Conservation (phyloP, 2,797 vertebrate species). For the Mallotus villosus region DNA sequence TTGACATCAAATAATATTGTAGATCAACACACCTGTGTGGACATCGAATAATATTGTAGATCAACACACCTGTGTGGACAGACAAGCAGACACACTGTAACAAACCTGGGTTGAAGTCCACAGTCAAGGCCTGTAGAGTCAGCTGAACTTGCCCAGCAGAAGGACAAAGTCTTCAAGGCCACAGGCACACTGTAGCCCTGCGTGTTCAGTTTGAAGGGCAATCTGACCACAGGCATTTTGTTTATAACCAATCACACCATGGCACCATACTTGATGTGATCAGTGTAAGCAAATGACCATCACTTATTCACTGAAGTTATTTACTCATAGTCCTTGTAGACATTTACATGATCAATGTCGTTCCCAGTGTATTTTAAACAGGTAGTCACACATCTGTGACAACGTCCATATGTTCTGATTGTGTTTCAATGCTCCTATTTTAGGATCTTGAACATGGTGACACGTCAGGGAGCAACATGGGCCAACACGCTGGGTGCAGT, state of each 20-base stretch:
- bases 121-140: background rate
- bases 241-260: background rate
- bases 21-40: constrained; percentile 40
- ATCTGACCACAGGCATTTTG: background rate
- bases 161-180: constrained; percentile 22
- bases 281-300: background rate
- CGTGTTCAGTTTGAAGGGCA: background rate
- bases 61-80: constrained; percentile 41
- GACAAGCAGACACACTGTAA: background rate
- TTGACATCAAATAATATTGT: constrained; percentile 12
- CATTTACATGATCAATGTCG: background rate
- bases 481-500: constrained; percentile 86
- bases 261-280: background rate
- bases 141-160: background rate
- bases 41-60: constrained; percentile 12
- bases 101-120: constrained; percentile 20
- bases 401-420: background rate
- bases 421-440: background rate
- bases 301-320: background rate
- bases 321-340: background rate
- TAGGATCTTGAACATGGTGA: constrained; percentile 89
- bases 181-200: background rate
- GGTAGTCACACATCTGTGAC: background rate
- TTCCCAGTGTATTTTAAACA: background rate
- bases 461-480: constrained; percentile 84